Conservation (phyloP, 2,888 invertebrate genomes). For the Lathronympha strigana region DNA sequence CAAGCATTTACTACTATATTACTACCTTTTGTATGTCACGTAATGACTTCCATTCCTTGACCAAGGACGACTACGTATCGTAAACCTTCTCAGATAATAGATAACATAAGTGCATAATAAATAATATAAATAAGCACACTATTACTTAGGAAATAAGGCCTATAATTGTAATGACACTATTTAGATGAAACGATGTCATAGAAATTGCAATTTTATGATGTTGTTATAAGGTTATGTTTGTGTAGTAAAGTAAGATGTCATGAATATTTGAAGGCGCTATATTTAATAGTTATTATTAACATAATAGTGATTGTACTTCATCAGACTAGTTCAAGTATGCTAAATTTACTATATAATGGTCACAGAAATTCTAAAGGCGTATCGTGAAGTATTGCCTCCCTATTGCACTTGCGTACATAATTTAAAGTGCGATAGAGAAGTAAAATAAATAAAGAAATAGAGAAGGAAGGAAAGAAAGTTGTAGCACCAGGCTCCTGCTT, state of each 20-base stretch:
- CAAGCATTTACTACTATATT: neutral
- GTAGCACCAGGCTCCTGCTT: too few species aligned
- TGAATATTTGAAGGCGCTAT: slow-evolving; percentile 10
- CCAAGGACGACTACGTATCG: slow-evolving; percentile 25
- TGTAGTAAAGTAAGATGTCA: neutral
- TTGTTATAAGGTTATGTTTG: neutral
- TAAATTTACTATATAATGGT: neutral
- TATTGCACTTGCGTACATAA: too few species aligned
- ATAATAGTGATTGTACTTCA: slow-evolving; percentile 2
- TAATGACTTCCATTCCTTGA: slow-evolving; percentile 6
- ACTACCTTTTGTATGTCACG: neutral
- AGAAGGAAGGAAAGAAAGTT: too few species aligned
- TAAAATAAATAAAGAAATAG: too few species aligned
- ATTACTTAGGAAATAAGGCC: slow-evolving; percentile 1
- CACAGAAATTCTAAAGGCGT: neutral
- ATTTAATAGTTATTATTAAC: slow-evolving; percentile 9
- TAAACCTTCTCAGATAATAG: slow-evolving; percentile 21
- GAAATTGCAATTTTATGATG: neutral
- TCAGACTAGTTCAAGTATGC: neutral
- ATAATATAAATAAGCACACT: slow-evolving; percentile 4
- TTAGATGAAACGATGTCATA: neutral
- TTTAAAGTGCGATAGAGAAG: too few species aligned
- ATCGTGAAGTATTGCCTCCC: too few species aligned
- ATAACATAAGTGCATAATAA: slow-evolving; percentile 2
- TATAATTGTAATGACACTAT: neutral